Evolutionary conservation across 2,888 invertebrate species (phyloP).

Genomic region (Candidula unifasciata): DNA sequence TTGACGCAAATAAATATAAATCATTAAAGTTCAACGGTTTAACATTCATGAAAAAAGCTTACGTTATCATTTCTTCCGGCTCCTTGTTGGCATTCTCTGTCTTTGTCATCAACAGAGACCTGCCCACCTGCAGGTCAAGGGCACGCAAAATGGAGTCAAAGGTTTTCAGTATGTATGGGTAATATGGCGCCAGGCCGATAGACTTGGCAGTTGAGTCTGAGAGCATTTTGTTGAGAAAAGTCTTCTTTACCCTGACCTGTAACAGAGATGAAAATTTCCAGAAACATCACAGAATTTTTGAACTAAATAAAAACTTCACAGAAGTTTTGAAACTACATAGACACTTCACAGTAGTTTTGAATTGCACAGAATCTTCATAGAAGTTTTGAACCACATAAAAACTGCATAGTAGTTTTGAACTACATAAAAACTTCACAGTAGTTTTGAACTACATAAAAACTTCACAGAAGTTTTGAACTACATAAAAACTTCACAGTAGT

Average conservation of each 20-base stretch:
- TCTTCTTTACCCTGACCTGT: conserved; percentile 89
- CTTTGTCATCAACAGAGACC: conserved; percentile 97
- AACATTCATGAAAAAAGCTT: conserved; percentile 19
- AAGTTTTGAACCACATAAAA: too few relatives aligned
- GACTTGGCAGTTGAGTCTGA: conserved; percentile 95
- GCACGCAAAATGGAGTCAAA: conserved; percentile 96
- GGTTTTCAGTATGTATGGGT: conserved; percentile 95
- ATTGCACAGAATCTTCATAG: too few relatives aligned
- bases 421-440: too few relatives aligned
- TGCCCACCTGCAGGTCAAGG: conserved; percentile 95
- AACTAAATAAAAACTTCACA: too few relatives aligned
- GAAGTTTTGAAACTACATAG: too few relatives aligned
- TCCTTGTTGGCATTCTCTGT: conserved; percentile 95
- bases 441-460: too few relatives aligned
- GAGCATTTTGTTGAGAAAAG: conserved; percentile 90
- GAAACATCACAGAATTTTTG: too few relatives aligned
- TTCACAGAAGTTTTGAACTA: too few relatives aligned
- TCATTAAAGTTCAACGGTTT: background rate
- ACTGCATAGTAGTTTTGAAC: too few relatives aligned
- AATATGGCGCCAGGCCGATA: conserved; percentile 97
- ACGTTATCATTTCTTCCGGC: conserved; percentile 78
- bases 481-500: too few relatives aligned
- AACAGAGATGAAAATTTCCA: background rate
- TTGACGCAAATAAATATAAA: background rate
- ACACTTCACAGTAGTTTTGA: too few relatives aligned